These are phyloP conservation scores for Hydrophis major DNA, from an alignment of 2,797 vertebrate species.

Conservation along the genomic window DNA sequence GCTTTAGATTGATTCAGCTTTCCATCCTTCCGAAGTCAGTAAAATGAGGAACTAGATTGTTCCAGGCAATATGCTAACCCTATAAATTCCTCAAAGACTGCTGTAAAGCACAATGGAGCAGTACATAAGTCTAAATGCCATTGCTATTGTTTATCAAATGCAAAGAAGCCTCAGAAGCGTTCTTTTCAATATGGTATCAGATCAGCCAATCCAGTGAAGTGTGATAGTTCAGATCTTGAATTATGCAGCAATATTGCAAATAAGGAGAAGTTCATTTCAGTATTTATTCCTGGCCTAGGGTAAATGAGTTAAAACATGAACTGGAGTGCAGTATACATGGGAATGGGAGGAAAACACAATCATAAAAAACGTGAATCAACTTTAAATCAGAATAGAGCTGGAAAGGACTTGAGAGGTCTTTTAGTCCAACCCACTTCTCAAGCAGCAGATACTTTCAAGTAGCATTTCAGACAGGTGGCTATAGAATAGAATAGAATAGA, in stretches of 20 bases:
- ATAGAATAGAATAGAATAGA: too few relatives aligned
- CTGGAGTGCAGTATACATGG: not conserved
- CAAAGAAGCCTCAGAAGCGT: not conserved
- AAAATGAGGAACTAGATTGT: not conserved
- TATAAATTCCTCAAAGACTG: not conserved
- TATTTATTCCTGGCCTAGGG: not conserved
- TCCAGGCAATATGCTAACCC: not conserved
- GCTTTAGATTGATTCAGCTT: not conserved
- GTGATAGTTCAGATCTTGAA: not conserved
- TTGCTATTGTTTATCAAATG: not conserved
- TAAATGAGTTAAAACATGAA: not conserved
- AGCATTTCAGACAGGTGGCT: not conserved
- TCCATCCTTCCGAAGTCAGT: not conserved
- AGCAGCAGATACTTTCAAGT: not conserved
- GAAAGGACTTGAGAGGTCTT: not conserved
- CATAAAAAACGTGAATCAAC: not conserved
- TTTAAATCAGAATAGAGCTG: not conserved
- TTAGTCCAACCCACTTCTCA: not conserved
- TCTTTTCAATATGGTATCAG: not conserved
- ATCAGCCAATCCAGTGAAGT: not conserved
- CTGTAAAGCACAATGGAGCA: not conserved
- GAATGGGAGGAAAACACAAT: not conserved
- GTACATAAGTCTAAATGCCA: not conserved
- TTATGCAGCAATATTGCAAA: not conserved
- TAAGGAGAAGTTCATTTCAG: not conserved